phyloP scores from a whole-genome alignment of 2,113 vertebrate genomes.

The Erpornis zantholeuca region DNA sequence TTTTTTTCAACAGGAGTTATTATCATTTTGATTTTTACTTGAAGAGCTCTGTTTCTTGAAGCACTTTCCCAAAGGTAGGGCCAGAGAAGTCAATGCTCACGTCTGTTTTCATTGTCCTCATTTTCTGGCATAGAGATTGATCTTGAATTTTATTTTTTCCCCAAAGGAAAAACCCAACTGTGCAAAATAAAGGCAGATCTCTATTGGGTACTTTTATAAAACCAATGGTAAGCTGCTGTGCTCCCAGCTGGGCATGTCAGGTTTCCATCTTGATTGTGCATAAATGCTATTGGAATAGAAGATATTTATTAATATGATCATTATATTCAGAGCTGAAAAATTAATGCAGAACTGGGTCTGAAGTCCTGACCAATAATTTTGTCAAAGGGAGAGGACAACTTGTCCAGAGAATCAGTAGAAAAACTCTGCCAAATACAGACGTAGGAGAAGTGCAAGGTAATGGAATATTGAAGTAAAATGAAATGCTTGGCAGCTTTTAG shows the following conservation, averaged over 20 bases:
- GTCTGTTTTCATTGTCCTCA: not conserved
- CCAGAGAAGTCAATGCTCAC: not conserved
- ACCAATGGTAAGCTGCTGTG: not conserved
- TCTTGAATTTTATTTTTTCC: not conserved
- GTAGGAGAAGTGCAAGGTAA: not conserved
- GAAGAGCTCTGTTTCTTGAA: not conserved
- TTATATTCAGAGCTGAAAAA: not conserved
- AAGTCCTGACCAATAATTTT: not conserved
- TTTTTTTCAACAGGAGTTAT: not conserved
- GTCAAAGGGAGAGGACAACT: not conserved
- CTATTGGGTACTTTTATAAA: not conserved
- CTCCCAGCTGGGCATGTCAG: not conserved
- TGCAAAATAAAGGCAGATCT: not conserved
- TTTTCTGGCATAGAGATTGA: not conserved
- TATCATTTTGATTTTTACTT: not conserved
- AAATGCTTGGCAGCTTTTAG: not conserved
- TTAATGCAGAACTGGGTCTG: not conserved
- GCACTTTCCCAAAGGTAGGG: not conserved
- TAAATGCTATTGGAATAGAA: not conserved
- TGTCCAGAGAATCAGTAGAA: not conserved
- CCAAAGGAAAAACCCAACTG: not conserved
- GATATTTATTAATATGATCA: not conserved
- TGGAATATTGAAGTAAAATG: not conserved
- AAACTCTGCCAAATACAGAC: not conserved
- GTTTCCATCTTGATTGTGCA: not conserved